Conservation (phyloP, 2,888 invertebrate species). For the Macaria liturata region DNA sequence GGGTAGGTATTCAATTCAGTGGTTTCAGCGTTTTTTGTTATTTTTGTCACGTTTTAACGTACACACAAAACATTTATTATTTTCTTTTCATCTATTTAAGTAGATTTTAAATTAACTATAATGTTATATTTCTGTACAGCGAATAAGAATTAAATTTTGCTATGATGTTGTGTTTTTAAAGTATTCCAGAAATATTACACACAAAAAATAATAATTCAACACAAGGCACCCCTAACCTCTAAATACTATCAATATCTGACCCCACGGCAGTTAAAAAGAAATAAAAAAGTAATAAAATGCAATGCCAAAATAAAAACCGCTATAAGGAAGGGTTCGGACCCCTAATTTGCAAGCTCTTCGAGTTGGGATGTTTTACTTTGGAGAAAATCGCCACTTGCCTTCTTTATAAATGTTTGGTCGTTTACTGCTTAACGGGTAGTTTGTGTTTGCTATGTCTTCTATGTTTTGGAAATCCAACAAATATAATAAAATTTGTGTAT, state of each 20-base stretch:
- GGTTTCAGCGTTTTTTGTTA: too few species aligned
- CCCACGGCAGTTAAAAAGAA: conserved; percentile 70
- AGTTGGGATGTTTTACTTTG: conserved; percentile 45
- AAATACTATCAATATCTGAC: conserved; percentile 57
- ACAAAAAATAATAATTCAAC: background rate
- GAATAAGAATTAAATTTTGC: too few species aligned
- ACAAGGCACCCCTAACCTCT: conserved; percentile 47
- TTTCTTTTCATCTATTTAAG: too few species aligned
- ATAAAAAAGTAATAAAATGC: conserved; percentile 82
- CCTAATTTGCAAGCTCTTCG: conserved; percentile 50
- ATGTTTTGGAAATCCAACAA: too few species aligned
- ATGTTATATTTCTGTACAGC: too few species aligned
- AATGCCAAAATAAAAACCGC: conserved; percentile 64
- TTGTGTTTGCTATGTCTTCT: background rate
- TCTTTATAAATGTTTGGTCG: conserved; percentile 23
- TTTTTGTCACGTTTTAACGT: too few species aligned
- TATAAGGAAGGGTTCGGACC: conserved; percentile 61
- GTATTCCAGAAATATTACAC: too few species aligned
- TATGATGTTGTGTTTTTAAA: too few species aligned
- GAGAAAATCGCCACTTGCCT: conserved; percentile 30
- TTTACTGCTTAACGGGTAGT: conserved; percentile 13
- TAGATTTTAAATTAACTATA: too few species aligned
- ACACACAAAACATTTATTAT: too few species aligned
- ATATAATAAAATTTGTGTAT: too few species aligned
- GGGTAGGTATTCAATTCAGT: too few species aligned